Evolutionary conservation across 2,113 vertebrate species (phyloP).

Genomic region (Erpornis zantholeuca): DNA sequence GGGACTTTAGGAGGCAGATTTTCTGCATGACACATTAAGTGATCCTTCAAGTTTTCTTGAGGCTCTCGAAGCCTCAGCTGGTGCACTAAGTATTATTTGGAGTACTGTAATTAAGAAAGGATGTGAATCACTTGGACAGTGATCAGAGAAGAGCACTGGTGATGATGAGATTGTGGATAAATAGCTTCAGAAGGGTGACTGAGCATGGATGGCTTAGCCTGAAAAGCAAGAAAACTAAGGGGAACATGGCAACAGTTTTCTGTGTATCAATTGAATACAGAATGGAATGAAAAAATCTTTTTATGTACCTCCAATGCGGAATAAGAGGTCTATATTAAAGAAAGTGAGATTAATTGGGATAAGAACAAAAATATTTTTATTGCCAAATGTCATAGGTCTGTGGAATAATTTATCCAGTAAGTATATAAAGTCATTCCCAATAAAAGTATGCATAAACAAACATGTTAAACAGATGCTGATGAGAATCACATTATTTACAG

Average conservation of each 20-base stretch:
- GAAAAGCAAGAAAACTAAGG: background rate
- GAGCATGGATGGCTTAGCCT: background rate
- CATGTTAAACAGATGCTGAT: background rate
- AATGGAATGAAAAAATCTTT: background rate
- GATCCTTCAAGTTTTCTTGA: background rate
- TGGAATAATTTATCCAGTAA: background rate
- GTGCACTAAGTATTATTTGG: background rate
- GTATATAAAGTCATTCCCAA: background rate
- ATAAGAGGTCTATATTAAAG: background rate
- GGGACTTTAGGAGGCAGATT: background rate
- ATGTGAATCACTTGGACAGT: background rate
- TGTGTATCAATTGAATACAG: fast-evolving
- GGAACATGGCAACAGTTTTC: background rate
- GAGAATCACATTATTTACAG: background rate
- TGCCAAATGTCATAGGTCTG: background rate
- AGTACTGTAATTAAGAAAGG: background rate
- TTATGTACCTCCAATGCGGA: background rate
- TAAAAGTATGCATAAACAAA: background rate
- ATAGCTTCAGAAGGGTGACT: background rate
- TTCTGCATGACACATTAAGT: background rate
- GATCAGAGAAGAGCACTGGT: background rate
- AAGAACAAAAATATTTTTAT: background rate
- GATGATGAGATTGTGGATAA: background rate
- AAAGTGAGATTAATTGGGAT: background rate
- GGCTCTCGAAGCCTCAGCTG: background rate